phyloP scores from a whole-genome alignment of 2,888 invertebrate genomes.

The Fragum whitleyi region DNA sequence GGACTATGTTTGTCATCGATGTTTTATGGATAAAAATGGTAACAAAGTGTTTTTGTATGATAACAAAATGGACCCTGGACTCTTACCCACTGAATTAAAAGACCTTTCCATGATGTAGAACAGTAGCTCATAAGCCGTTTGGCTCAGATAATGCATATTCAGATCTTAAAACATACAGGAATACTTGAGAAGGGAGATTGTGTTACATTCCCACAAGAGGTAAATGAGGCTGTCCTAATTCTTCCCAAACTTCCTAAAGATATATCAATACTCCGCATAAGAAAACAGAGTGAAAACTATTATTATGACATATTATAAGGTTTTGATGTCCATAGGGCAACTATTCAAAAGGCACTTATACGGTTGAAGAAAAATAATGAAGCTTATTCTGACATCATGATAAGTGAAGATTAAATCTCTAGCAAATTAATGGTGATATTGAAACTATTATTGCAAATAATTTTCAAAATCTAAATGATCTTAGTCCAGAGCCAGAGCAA shows the following conservation, averaged over 20 bases:
- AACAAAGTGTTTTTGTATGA: slow-evolving; percentile 49
- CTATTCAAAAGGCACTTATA: slow-evolving; percentile 41
- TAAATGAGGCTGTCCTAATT: slow-evolving; percentile 52
- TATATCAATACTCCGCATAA: slow-evolving; percentile 41
- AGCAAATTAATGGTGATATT: slow-evolving; percentile 49
- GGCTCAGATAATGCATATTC: slow-evolving; percentile 30
- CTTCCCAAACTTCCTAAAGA: slow-evolving; percentile 41
- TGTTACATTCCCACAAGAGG: slow-evolving; percentile 58
- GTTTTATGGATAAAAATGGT: slow-evolving; percentile 36
- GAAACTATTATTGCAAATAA: slow-evolving; percentile 1
- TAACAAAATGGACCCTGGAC: slow-evolving; percentile 58
- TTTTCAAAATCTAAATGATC: neutral
- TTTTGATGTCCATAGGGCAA: slow-evolving; percentile 43
- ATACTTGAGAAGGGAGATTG: slow-evolving; percentile 53
- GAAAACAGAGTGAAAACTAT: slow-evolving; percentile 43
- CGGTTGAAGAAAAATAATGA: slow-evolving; percentile 57
- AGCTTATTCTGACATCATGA: slow-evolving; percentile 43
- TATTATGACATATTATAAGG: slow-evolving; percentile 48
- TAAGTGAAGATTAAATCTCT: slow-evolving; percentile 35
- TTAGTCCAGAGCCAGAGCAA: slow-evolving; percentile 52
- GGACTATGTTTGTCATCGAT: slow-evolving; percentile 34
- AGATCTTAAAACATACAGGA: slow-evolving; percentile 56
- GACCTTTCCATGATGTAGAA: slow-evolving; percentile 47
- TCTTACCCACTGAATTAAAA: slow-evolving; percentile 36
- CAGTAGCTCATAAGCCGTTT: slow-evolving; percentile 35